Percentiles rank a stretch among this genome's conserved stretches.
Evolutionary conservation across 1,140 invertebrate species (phyloP).

Genomic region (Physella acuta): DNA sequence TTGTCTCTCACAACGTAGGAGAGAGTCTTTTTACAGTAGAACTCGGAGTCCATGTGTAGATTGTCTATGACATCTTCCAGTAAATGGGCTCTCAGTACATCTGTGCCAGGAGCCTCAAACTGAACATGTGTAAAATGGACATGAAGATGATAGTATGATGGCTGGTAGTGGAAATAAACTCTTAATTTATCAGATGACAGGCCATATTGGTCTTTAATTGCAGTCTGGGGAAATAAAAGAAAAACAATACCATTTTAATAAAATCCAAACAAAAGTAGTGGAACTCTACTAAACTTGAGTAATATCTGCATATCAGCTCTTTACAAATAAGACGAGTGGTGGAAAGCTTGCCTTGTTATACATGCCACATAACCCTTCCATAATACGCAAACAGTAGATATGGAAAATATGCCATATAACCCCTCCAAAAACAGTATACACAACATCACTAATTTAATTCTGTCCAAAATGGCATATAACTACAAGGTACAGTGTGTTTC

Average conservation of each 20-base stretch:
- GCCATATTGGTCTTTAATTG: conserved; percentile 79
- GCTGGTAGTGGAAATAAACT: conserved; percentile 90
- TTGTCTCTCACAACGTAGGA: conserved; percentile 59
- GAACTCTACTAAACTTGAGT: background rate
- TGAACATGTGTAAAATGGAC: conserved; percentile 87
- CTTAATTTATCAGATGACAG: conserved; percentile 73
- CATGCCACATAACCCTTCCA: too few species aligned
- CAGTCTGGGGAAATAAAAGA: conserved; percentile 64
- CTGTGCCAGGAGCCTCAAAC: conserved; percentile 77
- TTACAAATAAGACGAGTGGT: too few species aligned
- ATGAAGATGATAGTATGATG: conserved; percentile 95
- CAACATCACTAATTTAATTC: too few species aligned
- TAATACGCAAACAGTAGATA: too few species aligned
- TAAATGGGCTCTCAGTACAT: conserved; percentile 81
- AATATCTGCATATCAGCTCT: too few species aligned
- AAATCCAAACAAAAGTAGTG: background rate
- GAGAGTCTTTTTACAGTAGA: conserved; percentile 81
- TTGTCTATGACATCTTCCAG: conserved; percentile 88
- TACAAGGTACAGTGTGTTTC: too few species aligned
- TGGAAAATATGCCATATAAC: too few species aligned
- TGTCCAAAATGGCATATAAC: too few species aligned
- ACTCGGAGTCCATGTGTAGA: conserved; percentile 77
- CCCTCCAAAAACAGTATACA: too few species aligned
- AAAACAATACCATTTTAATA: background rate
- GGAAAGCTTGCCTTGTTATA: too few species aligned